A percentile compares a stretch with the other conserved stretches of the same genome.
Conservation (phyloP, 2,888 invertebrate species). For the Dryomyza anilis region DNA sequence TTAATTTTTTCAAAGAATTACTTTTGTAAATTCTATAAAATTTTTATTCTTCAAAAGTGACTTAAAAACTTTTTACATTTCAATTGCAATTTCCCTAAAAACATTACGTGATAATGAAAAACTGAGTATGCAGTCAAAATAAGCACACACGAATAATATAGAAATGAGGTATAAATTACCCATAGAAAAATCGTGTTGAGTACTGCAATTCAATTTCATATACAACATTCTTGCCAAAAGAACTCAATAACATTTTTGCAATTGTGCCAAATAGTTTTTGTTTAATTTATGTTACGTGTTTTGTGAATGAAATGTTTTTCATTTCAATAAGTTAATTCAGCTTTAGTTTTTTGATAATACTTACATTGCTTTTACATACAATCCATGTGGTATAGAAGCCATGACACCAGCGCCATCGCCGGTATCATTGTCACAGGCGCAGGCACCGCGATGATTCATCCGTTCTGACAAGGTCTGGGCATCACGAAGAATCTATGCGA, state of each 20-base stretch:
- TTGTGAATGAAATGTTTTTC: conserved; percentile 3
- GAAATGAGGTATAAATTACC: too few species aligned
- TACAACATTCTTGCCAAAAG: too few species aligned
- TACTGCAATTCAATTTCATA: too few species aligned
- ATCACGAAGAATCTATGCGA: conserved; percentile 86
- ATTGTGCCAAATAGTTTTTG: neutral
- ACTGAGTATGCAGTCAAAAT: too few species aligned
- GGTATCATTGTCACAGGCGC: conserved; percentile 98
- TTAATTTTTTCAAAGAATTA: too few species aligned
- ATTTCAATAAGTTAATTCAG: neutral
- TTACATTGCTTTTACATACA: conserved; percentile 86
- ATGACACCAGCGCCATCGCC: conserved; percentile 99
- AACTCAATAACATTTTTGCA: neutral
- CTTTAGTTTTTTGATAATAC: conserved; percentile 55
- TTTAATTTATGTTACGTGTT: neutral
- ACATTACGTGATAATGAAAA: too few species aligned
- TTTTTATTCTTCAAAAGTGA: too few species aligned
- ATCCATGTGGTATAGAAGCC: conserved; percentile 93
- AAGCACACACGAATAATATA: too few species aligned
- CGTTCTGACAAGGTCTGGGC: conserved; percentile 92
- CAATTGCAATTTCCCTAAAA: too few species aligned
- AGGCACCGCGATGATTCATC: conserved; percentile 99
- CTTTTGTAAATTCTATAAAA: too few species aligned
- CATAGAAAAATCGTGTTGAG: too few species aligned
- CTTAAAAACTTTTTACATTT: too few species aligned